Percentiles rank a stretch among this genome's conserved stretches.
Evolutionary conservation across 2,113 vertebrate genomes (phyloP).

Genomic region (Solea solea): DNA sequence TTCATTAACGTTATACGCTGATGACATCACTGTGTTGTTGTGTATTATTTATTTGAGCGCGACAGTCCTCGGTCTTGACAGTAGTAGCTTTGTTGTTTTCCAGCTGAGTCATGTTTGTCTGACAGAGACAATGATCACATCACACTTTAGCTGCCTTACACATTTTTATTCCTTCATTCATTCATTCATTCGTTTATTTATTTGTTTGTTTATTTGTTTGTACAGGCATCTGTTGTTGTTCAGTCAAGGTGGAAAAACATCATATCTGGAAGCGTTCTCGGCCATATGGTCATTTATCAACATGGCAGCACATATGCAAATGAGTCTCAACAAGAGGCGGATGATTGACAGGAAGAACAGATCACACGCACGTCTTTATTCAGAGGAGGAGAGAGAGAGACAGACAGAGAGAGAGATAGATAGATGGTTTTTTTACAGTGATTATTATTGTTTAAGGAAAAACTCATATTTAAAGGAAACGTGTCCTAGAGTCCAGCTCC

Average conservation of each 20-base stretch:
- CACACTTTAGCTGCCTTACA: too few relatives aligned
- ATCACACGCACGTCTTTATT: neutral
- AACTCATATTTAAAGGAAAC: neutral
- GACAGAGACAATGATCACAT: neutral
- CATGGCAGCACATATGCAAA: slow-evolving; percentile 14
- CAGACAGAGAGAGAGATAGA: too few relatives aligned
- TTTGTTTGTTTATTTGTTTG: neutral
- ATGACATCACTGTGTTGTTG: too few relatives aligned
- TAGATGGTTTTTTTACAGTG: too few relatives aligned
- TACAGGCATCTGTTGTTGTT: slow-evolving; percentile 1
- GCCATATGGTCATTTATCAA: slow-evolving; percentile 17
- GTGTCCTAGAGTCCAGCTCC: neutral
- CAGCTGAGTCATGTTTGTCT: neutral
- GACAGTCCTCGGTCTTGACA: too few relatives aligned
- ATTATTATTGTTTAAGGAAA: neutral
- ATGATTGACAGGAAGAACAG: neutral
- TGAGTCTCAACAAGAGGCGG: slow-evolving; percentile 15
- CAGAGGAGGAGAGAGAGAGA: too few relatives aligned
- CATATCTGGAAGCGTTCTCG: neutral
- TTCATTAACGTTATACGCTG: too few relatives aligned
- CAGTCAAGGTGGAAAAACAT: neutral
- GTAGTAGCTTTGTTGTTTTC: too few relatives aligned
- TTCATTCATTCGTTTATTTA: too few relatives aligned
- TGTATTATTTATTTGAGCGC: too few relatives aligned
- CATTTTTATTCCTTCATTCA: neutral